phyloP scores from a whole-genome alignment of 2,113 vertebrate species.

The Calonectris borealis region DNA sequence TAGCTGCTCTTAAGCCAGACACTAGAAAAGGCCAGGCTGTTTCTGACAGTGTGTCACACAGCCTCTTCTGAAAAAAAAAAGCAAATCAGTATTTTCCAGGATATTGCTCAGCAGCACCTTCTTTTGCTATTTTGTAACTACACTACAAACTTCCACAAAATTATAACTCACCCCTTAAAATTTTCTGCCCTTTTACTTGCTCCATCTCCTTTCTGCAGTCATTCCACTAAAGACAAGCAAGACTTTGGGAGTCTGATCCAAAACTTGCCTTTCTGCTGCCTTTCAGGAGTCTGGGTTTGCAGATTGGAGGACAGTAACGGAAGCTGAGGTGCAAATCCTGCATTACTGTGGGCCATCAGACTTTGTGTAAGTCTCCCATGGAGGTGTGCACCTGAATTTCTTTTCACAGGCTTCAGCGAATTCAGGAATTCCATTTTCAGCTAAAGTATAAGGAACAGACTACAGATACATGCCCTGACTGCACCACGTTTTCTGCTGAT shows the following conservation, averaged over 20 bases:
- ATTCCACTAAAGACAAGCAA: not conserved
- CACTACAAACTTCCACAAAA: not conserved
- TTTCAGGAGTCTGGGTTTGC: not conserved
- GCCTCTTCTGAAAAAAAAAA: not conserved
- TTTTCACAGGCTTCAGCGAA: not conserved
- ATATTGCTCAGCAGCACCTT: not conserved
- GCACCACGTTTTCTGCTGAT: conserved; percentile 36
- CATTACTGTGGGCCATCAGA: not conserved
- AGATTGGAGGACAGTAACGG: not conserved
- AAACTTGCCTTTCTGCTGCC: not conserved
- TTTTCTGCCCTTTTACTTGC: not conserved
- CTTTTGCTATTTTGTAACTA: not conserved
- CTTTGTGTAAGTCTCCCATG: not conserved
- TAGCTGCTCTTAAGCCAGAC: not conserved
- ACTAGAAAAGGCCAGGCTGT: not conserved
- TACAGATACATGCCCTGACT: not conserved
- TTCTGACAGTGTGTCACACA: not conserved
- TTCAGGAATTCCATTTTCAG: conserved; percentile 8
- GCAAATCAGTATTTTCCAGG: not conserved
- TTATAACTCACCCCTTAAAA: not conserved
- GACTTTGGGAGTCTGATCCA: not conserved
- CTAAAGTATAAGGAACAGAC: not conserved
- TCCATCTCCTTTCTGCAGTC: not conserved
- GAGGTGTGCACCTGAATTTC: not conserved
- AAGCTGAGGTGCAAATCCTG: not conserved